Percentiles rank a stretch among this genome's conserved stretches.
These are phyloP conservation scores for Polypterus bichir DNA, from an alignment of 2,113 vertebrate species.

Conservation along the genomic window DNA sequence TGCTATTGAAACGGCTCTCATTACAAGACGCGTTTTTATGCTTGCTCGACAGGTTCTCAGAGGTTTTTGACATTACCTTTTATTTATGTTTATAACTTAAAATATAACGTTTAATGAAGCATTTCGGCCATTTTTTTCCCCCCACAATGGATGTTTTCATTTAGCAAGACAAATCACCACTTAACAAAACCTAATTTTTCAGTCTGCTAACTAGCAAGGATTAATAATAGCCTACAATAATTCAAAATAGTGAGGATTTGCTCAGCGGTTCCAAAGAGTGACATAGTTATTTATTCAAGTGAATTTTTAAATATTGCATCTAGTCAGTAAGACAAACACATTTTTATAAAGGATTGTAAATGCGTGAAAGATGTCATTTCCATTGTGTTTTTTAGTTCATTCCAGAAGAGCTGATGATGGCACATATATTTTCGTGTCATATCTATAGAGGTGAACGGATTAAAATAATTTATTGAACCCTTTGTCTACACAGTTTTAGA, in stretches of 20 bases:
- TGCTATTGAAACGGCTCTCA: no score
- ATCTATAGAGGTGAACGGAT: no score
- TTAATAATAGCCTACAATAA: constrained; percentile 38
- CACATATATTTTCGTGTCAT: no score
- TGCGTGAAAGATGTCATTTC: no score
- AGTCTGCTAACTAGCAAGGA: constrained; percentile 52
- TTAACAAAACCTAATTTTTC: constrained; percentile 61
- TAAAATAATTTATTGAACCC: no score
- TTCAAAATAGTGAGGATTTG: constrained; percentile 48
- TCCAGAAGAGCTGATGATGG: no score
- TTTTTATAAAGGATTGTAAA: no score
- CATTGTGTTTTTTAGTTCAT: no score
- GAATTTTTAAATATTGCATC: background rate
- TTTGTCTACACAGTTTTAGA: no score
- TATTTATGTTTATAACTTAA: constrained; percentile 22
- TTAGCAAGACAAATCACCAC: constrained; percentile 47
- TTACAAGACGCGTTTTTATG: no score
- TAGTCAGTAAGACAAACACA: no score
- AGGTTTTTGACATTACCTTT: constrained; percentile 21
- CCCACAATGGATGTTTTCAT: constrained; percentile 35
- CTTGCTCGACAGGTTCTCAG: constrained; percentile 3
- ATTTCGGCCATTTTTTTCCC: constrained; percentile 30
- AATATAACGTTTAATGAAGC: constrained; percentile 24
- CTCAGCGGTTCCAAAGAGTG: constrained; percentile 47
- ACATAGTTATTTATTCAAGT: constrained; percentile 31